phyloP scores from a whole-genome alignment of 2,888 invertebrate species.

The Mayetiola destructor region DNA sequence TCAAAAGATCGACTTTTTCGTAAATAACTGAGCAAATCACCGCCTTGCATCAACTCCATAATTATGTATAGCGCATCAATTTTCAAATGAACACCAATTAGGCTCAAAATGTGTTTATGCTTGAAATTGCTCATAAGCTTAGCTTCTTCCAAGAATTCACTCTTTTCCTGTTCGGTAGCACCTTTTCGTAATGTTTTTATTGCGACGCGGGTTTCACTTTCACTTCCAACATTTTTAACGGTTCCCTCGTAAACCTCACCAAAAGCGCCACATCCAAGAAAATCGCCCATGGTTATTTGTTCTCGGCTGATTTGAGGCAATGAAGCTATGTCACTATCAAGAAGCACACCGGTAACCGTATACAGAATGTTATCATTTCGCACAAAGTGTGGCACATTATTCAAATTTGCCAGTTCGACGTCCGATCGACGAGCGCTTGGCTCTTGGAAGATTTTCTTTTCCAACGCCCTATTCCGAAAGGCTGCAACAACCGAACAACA shows the following conservation, averaged over 20 bases:
- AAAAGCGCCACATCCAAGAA: constrained; percentile 91
- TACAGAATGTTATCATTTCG: constrained; percentile 78
- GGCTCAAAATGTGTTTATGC: constrained; percentile 84
- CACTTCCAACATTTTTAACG: constrained; percentile 48
- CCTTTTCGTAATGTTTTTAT: constrained; percentile 90
- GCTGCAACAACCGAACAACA: constrained; percentile 34
- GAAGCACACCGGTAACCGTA: constrained; percentile 41
- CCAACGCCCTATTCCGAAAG: constrained; percentile 46
- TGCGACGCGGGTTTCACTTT: constrained; percentile 64
- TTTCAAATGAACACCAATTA: constrained; percentile 89
- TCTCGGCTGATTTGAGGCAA: constrained; percentile 75
- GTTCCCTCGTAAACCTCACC: constrained; percentile 94
- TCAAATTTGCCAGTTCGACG: constrained; percentile 70
- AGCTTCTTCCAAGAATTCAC: constrained; percentile 92
- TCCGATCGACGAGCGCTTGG: constrained; percentile 47
- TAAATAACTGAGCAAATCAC: constrained; percentile 83
- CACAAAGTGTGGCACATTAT: constrained; percentile 65
- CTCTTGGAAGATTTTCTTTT: constrained; percentile 52
- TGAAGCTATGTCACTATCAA: constrained; percentile 61
- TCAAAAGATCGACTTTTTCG: constrained; percentile 62
- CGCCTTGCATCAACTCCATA: constrained; percentile 95
- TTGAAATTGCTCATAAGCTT: constrained; percentile 94
- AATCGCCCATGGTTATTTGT: constrained; percentile 73
- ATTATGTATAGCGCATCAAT: constrained; percentile 87
- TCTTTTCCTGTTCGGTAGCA: constrained; percentile 76